Percentiles rank a stretch among this genome's conserved stretches.
phyloP scores from a whole-genome alignment of 92 coral and sea anemone species.

The Palythoa caribaeorum region DNA sequence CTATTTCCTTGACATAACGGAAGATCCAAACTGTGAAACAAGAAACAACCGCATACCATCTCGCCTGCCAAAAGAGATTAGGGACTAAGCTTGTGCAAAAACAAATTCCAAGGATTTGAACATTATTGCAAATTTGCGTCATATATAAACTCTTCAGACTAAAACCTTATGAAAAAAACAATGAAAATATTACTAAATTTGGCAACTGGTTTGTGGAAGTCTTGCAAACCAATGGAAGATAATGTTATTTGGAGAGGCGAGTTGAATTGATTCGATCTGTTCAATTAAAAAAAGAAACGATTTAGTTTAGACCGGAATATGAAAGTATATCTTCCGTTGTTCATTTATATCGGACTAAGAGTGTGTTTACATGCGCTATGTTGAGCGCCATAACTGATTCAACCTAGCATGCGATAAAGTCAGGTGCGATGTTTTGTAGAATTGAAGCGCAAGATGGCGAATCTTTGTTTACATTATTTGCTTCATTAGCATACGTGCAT shows the following conservation, averaged over 20 bases:
- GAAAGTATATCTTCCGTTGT: background rate
- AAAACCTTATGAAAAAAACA: background rate
- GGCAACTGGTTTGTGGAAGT: background rate
- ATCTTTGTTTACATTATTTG: too few species aligned
- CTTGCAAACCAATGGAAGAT: background rate
- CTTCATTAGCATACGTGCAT: too few species aligned
- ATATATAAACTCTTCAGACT: background rate
- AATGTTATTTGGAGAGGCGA: background rate
- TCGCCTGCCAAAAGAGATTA: background rate
- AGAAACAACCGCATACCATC: background rate
- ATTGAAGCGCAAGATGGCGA: too few species aligned
- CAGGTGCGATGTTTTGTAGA: too few species aligned
- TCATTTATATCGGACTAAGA: background rate
- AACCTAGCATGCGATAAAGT: too few species aligned
- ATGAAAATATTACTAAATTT: background rate
- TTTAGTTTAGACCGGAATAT: background rate
- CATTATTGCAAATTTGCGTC: background rate
- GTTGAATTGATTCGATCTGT: background rate
- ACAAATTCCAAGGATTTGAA: slow-evolving; percentile 26
- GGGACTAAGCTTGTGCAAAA: slow-evolving; percentile 6
- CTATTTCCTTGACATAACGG: background rate
- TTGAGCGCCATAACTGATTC: too few species aligned
- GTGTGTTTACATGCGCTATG: too few species aligned
- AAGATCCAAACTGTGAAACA: background rate
- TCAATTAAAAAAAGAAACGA: background rate